Evolutionary conservation across 2,888 invertebrate genomes (phyloP), one percentile per base, ranked within the genome.

Genomic region (Drosophila acutilabella): DNA sequence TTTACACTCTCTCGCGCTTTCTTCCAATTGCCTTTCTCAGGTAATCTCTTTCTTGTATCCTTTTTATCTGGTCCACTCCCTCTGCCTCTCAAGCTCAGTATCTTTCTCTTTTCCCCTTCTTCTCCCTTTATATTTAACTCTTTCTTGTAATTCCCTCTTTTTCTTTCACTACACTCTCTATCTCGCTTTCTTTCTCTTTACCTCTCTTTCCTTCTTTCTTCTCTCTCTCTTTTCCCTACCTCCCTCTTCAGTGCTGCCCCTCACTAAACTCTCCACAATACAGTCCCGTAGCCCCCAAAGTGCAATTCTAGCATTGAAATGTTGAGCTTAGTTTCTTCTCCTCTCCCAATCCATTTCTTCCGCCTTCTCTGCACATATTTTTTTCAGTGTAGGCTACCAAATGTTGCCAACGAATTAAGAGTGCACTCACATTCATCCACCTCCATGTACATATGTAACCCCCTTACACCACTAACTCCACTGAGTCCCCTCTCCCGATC

Each of bases 221-320:
- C 3, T 23, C 23, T 0, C 23, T 5, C 23, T 23, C 23, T 6
- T 23, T 23, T 23, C 6, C 40, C 14, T 11, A 14, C 14, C 14
- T 10, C 13, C 13, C 8, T 20, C 14, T 2, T 11, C 8, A n/a
- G 0, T 0, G 11, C 4, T 14, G 4, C 10, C 16, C 1, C 13
- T 44, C 11, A 38, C 58, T 18, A 45, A 16, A 2, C 44, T 10
- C 10, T 41, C 16, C 7, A 3, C 14, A 10, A 10, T 36, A 2
- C 26, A 6, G 30, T 38, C 65, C 64, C 68, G 41, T 44, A 26
- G 52, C 40, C 82, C 72, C 80, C 36, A 78, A 80, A 80, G 71
- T 81, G 78, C 64, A 74, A 6, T 23, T 23, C 23, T 23, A 23
- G 6, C 23, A 23, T 78, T 78, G 57, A 23, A 30, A 10, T 40